These are phyloP conservation scores for Delphinapterus leucas DNA, from an alignment of 2,113 vertebrate species.

Conservation along the genomic window DNA sequence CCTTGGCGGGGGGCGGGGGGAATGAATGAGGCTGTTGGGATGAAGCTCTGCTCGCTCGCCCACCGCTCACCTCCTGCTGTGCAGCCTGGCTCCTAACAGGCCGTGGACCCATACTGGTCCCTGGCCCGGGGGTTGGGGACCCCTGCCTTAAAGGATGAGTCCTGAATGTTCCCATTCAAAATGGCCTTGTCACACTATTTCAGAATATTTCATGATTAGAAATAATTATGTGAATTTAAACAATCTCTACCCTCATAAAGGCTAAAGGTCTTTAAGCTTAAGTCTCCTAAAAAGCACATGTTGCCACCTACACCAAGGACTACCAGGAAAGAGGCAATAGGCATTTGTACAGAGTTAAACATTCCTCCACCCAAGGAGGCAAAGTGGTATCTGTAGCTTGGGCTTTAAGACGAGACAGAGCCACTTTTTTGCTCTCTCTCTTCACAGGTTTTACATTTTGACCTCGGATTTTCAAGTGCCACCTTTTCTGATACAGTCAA, in stretches of 20 bases:
- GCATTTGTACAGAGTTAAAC: neutral
- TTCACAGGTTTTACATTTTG: conserved; percentile 23
- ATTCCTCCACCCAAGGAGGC: neutral
- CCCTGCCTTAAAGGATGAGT: neutral
- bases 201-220: neutral
- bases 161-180: neutral
- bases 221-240: neutral
- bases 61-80: too few species aligned
- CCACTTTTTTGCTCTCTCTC: neutral
- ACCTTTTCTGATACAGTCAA: neutral
- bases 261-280: neutral
- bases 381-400: neutral
- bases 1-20: too few species aligned
- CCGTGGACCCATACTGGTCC: too few species aligned
- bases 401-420: neutral
- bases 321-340: neutral
- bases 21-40: too few species aligned
- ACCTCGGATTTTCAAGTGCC: neutral
- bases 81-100: too few species aligned
- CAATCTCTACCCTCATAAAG: neutral
- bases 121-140: too few species aligned
- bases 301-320: neutral
- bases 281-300: neutral
- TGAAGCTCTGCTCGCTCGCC: too few species aligned
- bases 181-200: neutral